These are phyloP conservation scores for Hemibagrus wyckioides DNA, from an alignment of 2,113 vertebrate genomes.

Conservation along the genomic window DNA sequence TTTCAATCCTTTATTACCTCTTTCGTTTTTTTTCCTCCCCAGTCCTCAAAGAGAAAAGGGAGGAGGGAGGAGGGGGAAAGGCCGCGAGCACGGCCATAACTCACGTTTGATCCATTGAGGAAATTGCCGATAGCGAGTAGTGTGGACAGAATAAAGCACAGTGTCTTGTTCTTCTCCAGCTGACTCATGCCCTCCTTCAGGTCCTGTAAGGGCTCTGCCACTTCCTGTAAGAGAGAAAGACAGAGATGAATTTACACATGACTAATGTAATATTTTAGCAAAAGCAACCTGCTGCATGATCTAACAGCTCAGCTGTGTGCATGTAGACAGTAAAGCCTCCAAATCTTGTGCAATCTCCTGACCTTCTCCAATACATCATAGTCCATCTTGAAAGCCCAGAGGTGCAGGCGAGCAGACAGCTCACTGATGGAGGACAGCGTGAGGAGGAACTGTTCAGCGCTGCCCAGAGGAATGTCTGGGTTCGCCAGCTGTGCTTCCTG, in stretches of 20 bases:
- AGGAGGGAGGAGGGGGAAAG: neutral
- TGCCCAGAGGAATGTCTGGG: slow-evolving; percentile 90
- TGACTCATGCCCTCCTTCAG: slow-evolving; percentile 99
- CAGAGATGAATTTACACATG: neutral
- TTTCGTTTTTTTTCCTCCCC: slow-evolving; percentile 56
- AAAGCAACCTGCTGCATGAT: neutral
- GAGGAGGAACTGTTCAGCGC: slow-evolving; percentile 94
- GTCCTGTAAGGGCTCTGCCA: slow-evolving; percentile 94
- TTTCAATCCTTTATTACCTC: slow-evolving; percentile 53
- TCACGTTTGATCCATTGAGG: slow-evolving; percentile 94
- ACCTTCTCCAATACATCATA: slow-evolving; percentile 96
- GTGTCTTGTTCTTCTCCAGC: slow-evolving; percentile 93
- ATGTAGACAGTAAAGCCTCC: neutral
- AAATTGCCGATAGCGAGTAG: slow-evolving; percentile 95
- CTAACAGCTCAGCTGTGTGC: neutral
- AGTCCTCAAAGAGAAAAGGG: slow-evolving; percentile 17
- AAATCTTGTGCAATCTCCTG: slow-evolving; percentile 36
- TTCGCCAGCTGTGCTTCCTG: slow-evolving; percentile 93
- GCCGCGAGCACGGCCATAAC: slow-evolving; percentile 49
- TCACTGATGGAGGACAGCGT: slow-evolving; percentile 94
- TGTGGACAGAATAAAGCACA: slow-evolving; percentile 91
- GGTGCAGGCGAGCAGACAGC: slow-evolving; percentile 91
- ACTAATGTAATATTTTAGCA: neutral
- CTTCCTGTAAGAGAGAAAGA: slow-evolving; percentile 77
- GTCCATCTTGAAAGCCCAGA: slow-evolving; percentile 99